A percentile compares a stretch with the other conserved stretches of the same genome.
Evolutionary conservation across 2,888 invertebrate genomes (phyloP).

Genomic region (Pedicia rivosa): DNA sequence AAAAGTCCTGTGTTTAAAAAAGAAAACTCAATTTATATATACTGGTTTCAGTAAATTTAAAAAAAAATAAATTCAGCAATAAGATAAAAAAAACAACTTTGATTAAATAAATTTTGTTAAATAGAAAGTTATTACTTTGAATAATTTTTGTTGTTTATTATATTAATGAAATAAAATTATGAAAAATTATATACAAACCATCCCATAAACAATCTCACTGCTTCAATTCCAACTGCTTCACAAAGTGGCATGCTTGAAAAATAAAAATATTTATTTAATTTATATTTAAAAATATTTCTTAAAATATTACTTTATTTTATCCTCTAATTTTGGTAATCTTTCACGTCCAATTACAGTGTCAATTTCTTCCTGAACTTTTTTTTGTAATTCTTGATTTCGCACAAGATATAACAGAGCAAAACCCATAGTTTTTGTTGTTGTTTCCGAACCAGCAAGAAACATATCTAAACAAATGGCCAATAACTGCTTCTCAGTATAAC

Average conservation of each 20-base stretch:
- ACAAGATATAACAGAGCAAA: slow-evolving; percentile 63
- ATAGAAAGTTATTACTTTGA: too few relatives aligned
- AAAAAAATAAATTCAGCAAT: too few relatives aligned
- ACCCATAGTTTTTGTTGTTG: slow-evolving; percentile 62
- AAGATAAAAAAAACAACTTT: too few relatives aligned
- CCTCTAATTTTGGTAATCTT: slow-evolving; percentile 49
- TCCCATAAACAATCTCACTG: slow-evolving; percentile 64
- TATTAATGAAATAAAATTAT: too few relatives aligned
- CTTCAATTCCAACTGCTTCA: slow-evolving; percentile 61
- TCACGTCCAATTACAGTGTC: slow-evolving; percentile 55
- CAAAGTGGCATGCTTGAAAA: slow-evolving; percentile 58
- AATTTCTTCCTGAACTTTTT: slow-evolving; percentile 60
- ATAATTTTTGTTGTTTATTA: too few relatives aligned
- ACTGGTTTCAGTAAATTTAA: too few relatives aligned
- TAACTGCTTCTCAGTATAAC: slow-evolving; percentile 55
- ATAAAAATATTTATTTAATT: slow-evolving; percentile 8
- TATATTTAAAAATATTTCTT: neutral
- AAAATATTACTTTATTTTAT: slow-evolving; percentile 44
- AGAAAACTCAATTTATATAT: too few relatives aligned
- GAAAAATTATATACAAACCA: too few relatives aligned
- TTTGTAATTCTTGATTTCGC: slow-evolving; percentile 53
- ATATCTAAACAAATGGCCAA: slow-evolving; percentile 69
- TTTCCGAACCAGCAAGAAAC: slow-evolving; percentile 79
- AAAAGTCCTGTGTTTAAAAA: slow-evolving; percentile 53
- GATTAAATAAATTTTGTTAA: too few relatives aligned